phyloP scores from a whole-genome alignment of 2,888 invertebrate species.

The Candidula unifasciata region DNA sequence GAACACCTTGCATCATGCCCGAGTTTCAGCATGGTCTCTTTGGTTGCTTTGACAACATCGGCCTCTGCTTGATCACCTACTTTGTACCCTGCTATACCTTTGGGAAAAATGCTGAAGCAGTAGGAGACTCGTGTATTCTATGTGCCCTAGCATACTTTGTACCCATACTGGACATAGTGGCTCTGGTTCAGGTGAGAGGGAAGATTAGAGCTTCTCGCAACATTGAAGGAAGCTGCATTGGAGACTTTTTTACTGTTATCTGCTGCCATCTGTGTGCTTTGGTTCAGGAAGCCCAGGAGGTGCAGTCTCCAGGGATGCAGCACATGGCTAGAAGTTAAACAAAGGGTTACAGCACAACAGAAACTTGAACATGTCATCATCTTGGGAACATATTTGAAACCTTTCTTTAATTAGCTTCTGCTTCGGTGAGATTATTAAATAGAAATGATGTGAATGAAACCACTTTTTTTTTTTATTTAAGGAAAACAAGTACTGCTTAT shows the following conservation, averaged over 20 bases:
- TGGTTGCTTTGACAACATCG: slow-evolving; percentile 60
- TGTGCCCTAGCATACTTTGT: slow-evolving; percentile 62
- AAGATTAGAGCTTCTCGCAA: slow-evolving; percentile 61
- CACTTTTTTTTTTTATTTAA: too few species aligned
- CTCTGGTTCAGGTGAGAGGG: slow-evolving; percentile 56
- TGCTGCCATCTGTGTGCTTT: slow-evolving; percentile 66
- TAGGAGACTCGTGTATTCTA: slow-evolving; percentile 65
- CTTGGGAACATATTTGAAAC: too few species aligned
- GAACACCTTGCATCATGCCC: background rate
- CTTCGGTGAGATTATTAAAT: too few species aligned
- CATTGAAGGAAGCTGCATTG: slow-evolving; percentile 60
- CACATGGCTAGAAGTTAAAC: slow-evolving; percentile 7
- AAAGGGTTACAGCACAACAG: too few species aligned
- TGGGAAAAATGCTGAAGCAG: slow-evolving; percentile 50
- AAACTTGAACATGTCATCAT: too few species aligned
- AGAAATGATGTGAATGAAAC: too few species aligned
- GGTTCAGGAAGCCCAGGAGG: slow-evolving; percentile 65
- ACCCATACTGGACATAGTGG: slow-evolving; percentile 58
- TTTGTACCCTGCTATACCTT: slow-evolving; percentile 62
- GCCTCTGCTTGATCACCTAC: slow-evolving; percentile 59
- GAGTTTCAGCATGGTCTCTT: slow-evolving; percentile 57
- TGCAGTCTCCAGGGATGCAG: slow-evolving; percentile 40
- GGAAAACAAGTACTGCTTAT: too few species aligned
- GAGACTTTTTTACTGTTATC: slow-evolving; percentile 57
- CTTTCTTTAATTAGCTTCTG: too few species aligned